These are phyloP conservation scores for Erynnis tages DNA, from an alignment of 2,888 invertebrate species.

Conservation along the genomic window DNA sequence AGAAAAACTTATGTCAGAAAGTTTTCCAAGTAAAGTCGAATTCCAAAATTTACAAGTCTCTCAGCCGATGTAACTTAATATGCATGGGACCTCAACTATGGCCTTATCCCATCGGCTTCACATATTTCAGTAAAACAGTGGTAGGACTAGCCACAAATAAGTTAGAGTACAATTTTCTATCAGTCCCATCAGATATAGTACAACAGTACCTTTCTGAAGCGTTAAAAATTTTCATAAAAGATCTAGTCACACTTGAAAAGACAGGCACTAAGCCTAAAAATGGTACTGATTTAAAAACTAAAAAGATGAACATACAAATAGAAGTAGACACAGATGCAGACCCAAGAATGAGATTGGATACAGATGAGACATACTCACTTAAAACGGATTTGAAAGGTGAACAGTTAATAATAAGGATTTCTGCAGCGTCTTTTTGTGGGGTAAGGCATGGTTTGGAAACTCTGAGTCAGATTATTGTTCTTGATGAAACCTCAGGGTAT, in stretches of 20 bases:
- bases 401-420: conserved; percentile 78
- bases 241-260: conserved; percentile 68
- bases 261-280: conserved; percentile 44
- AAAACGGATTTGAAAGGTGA: conserved; percentile 66
- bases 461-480: conserved; percentile 87
- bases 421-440: conserved; percentile 84
- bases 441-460: conserved; percentile 89
- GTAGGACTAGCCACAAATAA: conserved; percentile 78
- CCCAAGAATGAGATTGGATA: conserved; percentile 82
- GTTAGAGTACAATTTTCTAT: conserved; percentile 72
- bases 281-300: conserved; percentile 40
- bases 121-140: conserved; percentile 81
- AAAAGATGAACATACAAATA: conserved; percentile 66
- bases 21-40: conserved; percentile 34
- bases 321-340: conserved; percentile 78
- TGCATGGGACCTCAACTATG: conserved; percentile 87
- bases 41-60: conserved; percentile 53
- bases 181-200: conserved; percentile 55
- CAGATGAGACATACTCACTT: conserved; percentile 87
- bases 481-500: conserved; percentile 83
- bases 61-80: conserved; percentile 86
- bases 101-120: conserved; percentile 88
- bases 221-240: conserved; percentile 72
- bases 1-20: conserved; percentile 52
- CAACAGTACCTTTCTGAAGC: conserved; percentile 61